Evolutionary conservation across 2,113 vertebrate species (phyloP).

Genomic region (Ailurus styani): DNA sequence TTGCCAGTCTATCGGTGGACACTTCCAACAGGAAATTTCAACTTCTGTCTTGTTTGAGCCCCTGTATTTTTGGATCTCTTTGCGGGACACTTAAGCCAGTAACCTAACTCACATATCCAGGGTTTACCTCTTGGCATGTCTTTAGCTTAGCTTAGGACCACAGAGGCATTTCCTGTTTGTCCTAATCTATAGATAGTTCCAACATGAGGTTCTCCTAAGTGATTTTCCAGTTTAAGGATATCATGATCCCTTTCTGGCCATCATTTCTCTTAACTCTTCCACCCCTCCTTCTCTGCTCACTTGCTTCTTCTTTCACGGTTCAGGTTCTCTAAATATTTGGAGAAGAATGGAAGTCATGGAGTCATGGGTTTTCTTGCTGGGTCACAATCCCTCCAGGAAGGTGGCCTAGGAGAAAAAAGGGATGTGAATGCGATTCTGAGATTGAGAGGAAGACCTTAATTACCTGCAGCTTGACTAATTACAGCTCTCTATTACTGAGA

Average conservation of each 20-base stretch:
- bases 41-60: neutral
- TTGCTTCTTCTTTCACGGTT: neutral
- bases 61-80: neutral
- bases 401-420: neutral
- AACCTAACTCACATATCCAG: neutral
- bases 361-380: neutral
- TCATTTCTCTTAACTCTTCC: neutral
- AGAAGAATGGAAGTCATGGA: neutral
- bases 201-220: neutral
- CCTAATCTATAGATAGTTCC: neutral
- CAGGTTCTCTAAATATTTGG: neutral
- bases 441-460: neutral
- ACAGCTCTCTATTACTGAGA: neutral
- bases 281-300: neutral
- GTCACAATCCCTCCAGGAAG: neutral
- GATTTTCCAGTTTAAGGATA: neutral
- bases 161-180: neutral
- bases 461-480: neutral
- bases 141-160: neutral
- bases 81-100: neutral
- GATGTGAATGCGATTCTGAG: neutral
- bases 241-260: neutral
- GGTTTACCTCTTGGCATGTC: neutral
- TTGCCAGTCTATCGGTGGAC: neutral
- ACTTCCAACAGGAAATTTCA: neutral